Conservation (phyloP, 2,888 invertebrate genomes). For the Tetranychus truncatus region DNA sequence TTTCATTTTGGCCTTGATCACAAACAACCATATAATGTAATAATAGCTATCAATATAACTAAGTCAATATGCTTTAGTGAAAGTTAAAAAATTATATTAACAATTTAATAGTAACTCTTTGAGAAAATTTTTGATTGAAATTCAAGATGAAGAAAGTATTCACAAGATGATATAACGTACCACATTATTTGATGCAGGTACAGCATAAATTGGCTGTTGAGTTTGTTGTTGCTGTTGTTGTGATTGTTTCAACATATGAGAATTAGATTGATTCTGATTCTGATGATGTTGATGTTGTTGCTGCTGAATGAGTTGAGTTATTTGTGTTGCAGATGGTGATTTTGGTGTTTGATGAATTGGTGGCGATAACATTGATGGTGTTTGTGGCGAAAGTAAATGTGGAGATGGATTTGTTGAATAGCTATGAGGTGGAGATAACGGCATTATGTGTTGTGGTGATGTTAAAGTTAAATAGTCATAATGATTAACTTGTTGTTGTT, state of each 20-base stretch:
- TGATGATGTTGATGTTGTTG: neutral
- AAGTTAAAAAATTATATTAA: neutral
- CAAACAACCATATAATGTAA: neutral
- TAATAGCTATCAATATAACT: no score
- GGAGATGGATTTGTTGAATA: conserved; percentile 3
- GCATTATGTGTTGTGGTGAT: neutral
- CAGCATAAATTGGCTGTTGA: neutral
- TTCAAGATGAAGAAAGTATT: neutral
- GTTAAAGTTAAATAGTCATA: neutral
- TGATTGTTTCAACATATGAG: neutral
- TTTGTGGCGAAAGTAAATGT: neutral
- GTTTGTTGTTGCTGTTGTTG: neutral
- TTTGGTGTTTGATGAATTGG: neutral
- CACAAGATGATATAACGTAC: neutral
- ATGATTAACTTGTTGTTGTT: neutral
- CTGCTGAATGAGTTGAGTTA: neutral
- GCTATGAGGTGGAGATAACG: neutral
- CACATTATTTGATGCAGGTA: no score
- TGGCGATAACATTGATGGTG: neutral
- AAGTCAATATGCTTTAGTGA: neutral
- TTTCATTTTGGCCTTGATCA: neutral
- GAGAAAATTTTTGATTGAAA: neutral
- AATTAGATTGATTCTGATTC: neutral
- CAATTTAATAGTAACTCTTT: neutral
- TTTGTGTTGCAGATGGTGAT: neutral